These are phyloP conservation scores for Zaprionus ghesquierei DNA, from an alignment of 1,140 invertebrate species.

Conservation along the genomic window DNA sequence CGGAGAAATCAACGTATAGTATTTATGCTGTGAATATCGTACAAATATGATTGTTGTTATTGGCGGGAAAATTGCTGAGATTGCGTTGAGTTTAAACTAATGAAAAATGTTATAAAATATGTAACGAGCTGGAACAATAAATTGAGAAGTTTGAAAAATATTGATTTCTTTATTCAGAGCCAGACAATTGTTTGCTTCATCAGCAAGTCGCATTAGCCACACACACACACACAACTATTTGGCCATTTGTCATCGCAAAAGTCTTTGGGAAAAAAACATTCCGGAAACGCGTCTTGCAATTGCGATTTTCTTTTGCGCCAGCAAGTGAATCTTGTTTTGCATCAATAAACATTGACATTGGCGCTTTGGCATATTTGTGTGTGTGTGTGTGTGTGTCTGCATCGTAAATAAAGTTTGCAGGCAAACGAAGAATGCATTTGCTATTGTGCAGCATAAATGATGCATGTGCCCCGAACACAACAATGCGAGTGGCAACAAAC, in stretches of 20 bases:
- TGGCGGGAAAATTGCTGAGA: background rate
- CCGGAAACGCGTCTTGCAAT: constrained; percentile 18
- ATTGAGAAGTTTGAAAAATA: background rate
- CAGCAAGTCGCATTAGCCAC: background rate
- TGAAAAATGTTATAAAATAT: background rate
- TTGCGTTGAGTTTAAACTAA: background rate
- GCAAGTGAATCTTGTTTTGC: constrained; percentile 72
- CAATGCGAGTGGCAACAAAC: constrained; percentile 26
- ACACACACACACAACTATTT: background rate
- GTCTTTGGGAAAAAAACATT: constrained; percentile 4
- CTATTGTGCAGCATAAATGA: constrained; percentile 54
- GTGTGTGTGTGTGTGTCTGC: background rate
- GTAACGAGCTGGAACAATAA: background rate
- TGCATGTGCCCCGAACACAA: constrained; percentile 53
- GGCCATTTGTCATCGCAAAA: constrained; percentile 25
- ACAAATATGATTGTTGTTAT: constrained; percentile 1
- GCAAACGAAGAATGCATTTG: constrained; percentile 52
- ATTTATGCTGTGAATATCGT: constrained; percentile 23
- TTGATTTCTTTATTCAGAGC: background rate
- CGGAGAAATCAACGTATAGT: constrained; percentile 20
- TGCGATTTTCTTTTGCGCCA: constrained; percentile 42
- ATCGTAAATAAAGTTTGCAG: constrained; percentile 37
- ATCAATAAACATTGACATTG: constrained; percentile 79
- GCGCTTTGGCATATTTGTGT: constrained; percentile 24
- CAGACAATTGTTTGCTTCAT: background rate